A percentile compares a stretch with the other conserved stretches of the same genome.
phyloP scores from a whole-genome alignment of 1,140 invertebrate genomes.

The Calosoma granatense region DNA sequence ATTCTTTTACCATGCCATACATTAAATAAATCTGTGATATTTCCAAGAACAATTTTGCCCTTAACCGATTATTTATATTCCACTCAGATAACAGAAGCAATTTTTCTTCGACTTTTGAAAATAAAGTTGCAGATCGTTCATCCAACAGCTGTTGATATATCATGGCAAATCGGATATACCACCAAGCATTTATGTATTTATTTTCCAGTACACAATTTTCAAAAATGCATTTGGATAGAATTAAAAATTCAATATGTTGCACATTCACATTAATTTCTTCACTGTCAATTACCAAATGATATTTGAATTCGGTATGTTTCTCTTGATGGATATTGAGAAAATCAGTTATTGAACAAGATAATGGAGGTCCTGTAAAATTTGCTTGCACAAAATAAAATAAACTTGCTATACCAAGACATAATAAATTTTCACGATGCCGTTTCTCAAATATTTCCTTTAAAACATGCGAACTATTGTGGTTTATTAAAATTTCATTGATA shows the following conservation, averaged over 20 bases:
- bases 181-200: conserved; percentile 45
- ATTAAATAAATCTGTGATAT: conserved; percentile 59
- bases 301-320: conserved; percentile 31
- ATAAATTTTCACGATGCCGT: conserved; percentile 22
- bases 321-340: conserved; percentile 38
- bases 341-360: conserved; percentile 30
- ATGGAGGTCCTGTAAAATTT: conserved; percentile 70
- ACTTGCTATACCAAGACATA: conserved; percentile 44
- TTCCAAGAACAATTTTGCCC: conserved; percentile 64
- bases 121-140: conserved; percentile 55
- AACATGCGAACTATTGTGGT: conserved; percentile 20
- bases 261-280: conserved; percentile 57
- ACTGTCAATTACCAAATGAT: conserved; percentile 42
- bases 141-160: conserved; percentile 65
- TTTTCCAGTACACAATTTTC: conserved; percentile 28
- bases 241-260: conserved; percentile 50
- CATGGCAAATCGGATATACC: conserved; percentile 59
- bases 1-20: conserved; percentile 60
- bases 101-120: conserved; percentile 43
- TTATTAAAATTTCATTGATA: conserved; percentile 27
- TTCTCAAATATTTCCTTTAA: conserved; percentile 24
- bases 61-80: conserved; percentile 33
- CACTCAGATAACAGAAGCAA: conserved; percentile 28
- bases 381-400: conserved; percentile 64
- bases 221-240: conserved; percentile 55